Conservation (phyloP, 2,113 vertebrate species). For the Hylia prasina region DNA sequence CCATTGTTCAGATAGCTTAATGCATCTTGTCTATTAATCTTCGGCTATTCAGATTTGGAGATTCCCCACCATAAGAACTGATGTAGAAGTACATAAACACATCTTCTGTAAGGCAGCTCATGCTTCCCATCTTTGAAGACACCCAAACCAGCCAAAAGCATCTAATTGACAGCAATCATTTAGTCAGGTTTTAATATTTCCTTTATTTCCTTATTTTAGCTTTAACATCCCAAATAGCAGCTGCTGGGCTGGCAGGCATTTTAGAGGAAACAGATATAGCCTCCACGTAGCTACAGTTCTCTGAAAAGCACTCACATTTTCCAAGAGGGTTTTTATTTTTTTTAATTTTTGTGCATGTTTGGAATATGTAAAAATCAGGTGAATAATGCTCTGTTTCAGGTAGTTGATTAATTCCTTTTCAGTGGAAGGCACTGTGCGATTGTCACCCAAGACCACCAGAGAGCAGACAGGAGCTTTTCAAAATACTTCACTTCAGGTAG, state of each 20-base stretch:
- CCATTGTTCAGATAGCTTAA: not conserved
- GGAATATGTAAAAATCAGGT: not conserved
- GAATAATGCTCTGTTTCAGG: not conserved
- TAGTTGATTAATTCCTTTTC: not conserved
- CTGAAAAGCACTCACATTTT: not conserved
- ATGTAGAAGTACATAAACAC: not conserved
- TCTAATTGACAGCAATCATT: not conserved
- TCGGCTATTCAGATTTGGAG: not conserved
- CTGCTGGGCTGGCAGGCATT: not conserved
- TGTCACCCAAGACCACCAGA: conserved; percentile 6
- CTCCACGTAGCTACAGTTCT: not conserved
- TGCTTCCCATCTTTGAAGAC: not conserved
- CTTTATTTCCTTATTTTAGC: not conserved
- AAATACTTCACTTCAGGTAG: not conserved
- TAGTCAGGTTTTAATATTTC: not conserved
- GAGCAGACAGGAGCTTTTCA: not conserved
- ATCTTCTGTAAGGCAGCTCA: not conserved
- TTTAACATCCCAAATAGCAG: not conserved
- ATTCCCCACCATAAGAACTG: not conserved
- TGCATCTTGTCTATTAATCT: not conserved
- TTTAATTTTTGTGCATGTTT: not conserved
- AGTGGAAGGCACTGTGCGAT: not conserved
- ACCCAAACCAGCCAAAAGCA: not conserved
- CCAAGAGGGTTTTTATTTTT: not conserved
- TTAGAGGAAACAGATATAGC: not conserved